These are phyloP conservation scores for Macrocentrus cingulum DNA, from an alignment of 1,140 invertebrate genomes.

Conservation along the genomic window DNA sequence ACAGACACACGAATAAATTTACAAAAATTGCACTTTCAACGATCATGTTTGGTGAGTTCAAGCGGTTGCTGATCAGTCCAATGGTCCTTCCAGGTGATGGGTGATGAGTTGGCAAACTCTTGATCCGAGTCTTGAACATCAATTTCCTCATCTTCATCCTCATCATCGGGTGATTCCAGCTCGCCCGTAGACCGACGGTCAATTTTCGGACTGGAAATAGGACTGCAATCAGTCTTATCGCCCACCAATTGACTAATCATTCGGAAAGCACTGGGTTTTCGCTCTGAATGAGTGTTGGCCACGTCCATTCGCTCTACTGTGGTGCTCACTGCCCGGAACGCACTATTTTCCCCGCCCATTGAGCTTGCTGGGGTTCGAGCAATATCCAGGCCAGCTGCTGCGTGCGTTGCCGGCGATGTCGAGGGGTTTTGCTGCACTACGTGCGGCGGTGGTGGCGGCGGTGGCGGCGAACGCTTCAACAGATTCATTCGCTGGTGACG, in stretches of 20 bases:
- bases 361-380: constrained; percentile 46
- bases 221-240: constrained; percentile 51
- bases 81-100: constrained; percentile 47
- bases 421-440: constrained; percentile 59
- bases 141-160: constrained; percentile 68
- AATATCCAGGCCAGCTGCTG: constrained; percentile 43
- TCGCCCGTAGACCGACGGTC: constrained; percentile 32
- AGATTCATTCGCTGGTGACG: constrained; percentile 93
- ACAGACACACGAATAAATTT: no score
- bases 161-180: constrained; percentile 52
- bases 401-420: constrained; percentile 43
- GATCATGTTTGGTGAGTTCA: constrained; percentile 57
- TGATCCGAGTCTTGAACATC: constrained; percentile 70
- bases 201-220: constrained; percentile 52
- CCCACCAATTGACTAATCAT: constrained; percentile 55
- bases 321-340: constrained; percentile 70
- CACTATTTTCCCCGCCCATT: constrained; percentile 84
- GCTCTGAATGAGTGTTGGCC: constrained; percentile 29
- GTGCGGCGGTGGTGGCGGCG: constrained; percentile 56
- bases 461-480: constrained; percentile 73
- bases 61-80: constrained; percentile 56
- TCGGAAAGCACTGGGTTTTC: constrained; percentile 51
- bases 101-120: constrained; percentile 37
- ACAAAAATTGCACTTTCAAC: constrained; percentile 34
- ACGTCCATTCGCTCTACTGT: constrained; percentile 25